Evolutionary conservation across 2,888 invertebrate species (phyloP).

Genomic region (Ornithoptera priamus): DNA sequence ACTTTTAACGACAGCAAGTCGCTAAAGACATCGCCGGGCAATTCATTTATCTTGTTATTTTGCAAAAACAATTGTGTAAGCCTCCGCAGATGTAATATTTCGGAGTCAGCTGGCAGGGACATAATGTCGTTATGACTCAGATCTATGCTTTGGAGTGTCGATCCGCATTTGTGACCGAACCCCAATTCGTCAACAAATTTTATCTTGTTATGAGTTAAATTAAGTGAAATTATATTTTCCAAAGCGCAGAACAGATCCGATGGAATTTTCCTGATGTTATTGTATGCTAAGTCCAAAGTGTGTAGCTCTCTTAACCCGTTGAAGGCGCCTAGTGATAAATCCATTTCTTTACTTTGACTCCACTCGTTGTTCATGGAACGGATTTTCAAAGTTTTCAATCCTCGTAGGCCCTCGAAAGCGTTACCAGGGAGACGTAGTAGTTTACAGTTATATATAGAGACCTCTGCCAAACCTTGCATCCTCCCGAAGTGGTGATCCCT

Average conservation of each 20-base stretch:
- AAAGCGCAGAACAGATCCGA: slow-evolving; percentile 89
- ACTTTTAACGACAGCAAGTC: slow-evolving; percentile 89
- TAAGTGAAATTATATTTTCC: slow-evolving; percentile 89
- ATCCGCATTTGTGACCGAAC: slow-evolving; percentile 81
- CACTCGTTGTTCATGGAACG: slow-evolving; percentile 90
- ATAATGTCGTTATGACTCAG: slow-evolving; percentile 90
- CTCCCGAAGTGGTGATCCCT: slow-evolving; percentile 86
- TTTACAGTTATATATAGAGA: slow-evolving; percentile 89
- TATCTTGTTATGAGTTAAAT: slow-evolving; percentile 91
- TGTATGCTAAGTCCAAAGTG: slow-evolving; percentile 87
- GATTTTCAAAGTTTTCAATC: slow-evolving; percentile 88
- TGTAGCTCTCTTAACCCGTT: slow-evolving; percentile 89
- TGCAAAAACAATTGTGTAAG: slow-evolving; percentile 89
- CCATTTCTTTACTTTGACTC: slow-evolving; percentile 85
- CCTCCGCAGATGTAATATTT: slow-evolving; percentile 87
- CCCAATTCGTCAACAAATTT: slow-evolving; percentile 89
- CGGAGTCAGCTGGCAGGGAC: slow-evolving; percentile 86
- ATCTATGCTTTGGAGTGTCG: slow-evolving; percentile 89
- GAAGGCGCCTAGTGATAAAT: slow-evolving; percentile 85
- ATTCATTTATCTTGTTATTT: slow-evolving; percentile 89
- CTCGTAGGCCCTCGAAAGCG: slow-evolving; percentile 89
- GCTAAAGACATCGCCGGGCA: slow-evolving; percentile 88
- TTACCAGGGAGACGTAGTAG: slow-evolving; percentile 87
- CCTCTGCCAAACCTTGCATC: slow-evolving; percentile 87
- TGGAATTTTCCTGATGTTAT: slow-evolving; percentile 89